Conservation (phyloP, 30 jellyfish, hydroid and myxozoan species). For the Turritopsis dohrnii region DNA sequence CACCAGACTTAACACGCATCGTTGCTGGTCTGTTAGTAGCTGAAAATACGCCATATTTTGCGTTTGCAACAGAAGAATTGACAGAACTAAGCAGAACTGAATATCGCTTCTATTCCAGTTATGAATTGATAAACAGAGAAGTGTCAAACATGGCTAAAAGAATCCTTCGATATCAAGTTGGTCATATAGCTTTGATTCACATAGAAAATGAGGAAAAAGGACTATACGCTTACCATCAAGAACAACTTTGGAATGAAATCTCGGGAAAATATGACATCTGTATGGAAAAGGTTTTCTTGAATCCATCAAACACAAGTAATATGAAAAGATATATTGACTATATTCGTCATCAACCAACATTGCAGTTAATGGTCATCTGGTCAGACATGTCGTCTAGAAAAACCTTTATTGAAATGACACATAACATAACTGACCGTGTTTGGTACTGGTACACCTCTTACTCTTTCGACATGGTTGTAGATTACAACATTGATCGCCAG, state of each 20-base stretch:
- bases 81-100: not conserved
- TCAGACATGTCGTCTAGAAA: not conserved
- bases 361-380: slow-evolving; percentile 6
- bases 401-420: not conserved
- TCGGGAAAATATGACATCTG: not conserved
- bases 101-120: not conserved
- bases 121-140: not conserved
- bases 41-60: not conserved
- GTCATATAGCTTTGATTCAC: not conserved
- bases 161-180: not conserved
- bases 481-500: not conserved
- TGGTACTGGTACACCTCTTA: slow-evolving; percentile 9
- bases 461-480: not conserved
- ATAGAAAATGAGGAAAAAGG: not conserved
- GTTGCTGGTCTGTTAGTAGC: not conserved
- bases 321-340: not conserved
- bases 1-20: not conserved
- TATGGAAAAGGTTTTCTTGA: not conserved
- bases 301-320: not conserved
- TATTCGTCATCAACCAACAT: not conserved
- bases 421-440: not conserved
- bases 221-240: not conserved
- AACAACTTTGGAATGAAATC: not conserved
- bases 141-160: not conserved
- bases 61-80: not conserved